Percentiles rank a stretch among this genome's conserved stretches.
These are phyloP conservation scores for Herpailurus yagouaroundi DNA, from an alignment of 2,113 vertebrate genomes.

Conservation along the genomic window DNA sequence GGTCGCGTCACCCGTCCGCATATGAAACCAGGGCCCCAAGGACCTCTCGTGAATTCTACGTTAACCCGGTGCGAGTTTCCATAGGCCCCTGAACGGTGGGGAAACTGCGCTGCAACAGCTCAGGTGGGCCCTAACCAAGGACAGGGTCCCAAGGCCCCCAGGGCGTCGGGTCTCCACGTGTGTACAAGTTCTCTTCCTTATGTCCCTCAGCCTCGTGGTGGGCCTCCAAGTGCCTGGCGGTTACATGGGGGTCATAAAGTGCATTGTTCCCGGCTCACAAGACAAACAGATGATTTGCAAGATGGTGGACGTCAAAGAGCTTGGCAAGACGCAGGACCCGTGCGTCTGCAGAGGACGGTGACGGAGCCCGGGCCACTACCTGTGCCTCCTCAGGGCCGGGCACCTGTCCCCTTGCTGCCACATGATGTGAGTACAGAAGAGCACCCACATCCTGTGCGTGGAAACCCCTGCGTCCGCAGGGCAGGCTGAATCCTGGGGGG, in stretches of 20 bases:
- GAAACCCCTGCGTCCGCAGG: rapidly evolving
- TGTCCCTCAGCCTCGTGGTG: background rate
- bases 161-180: rapidly evolving
- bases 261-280: too few species aligned
- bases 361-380: rapidly evolving
- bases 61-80: rapidly evolving
- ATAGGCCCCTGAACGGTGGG: rapidly evolving
- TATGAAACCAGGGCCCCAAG: rapidly evolving
- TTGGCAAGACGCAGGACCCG: rapidly evolving
- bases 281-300: background rate
- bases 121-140: too few species aligned
- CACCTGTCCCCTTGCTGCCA: rapidly evolving
- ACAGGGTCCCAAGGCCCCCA: rapidly evolving
- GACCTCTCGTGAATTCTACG: rapidly evolving
- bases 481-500: background rate
- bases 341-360: rapidly evolving
- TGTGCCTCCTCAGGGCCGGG: rapidly evolving
- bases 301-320: background rate
- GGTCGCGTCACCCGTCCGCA: rapidly evolving
- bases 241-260: rapidly evolving
- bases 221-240: background rate
- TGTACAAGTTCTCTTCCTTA: rapidly evolving
- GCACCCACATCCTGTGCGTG: background rate
- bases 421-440: rapidly evolving
- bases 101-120: rapidly evolving